A percentile compares a stretch with the other conserved stretches of the same genome.
Evolutionary conservation across 2,888 invertebrate genomes (phyloP).

Genomic region (Agrochola litura): DNA sequence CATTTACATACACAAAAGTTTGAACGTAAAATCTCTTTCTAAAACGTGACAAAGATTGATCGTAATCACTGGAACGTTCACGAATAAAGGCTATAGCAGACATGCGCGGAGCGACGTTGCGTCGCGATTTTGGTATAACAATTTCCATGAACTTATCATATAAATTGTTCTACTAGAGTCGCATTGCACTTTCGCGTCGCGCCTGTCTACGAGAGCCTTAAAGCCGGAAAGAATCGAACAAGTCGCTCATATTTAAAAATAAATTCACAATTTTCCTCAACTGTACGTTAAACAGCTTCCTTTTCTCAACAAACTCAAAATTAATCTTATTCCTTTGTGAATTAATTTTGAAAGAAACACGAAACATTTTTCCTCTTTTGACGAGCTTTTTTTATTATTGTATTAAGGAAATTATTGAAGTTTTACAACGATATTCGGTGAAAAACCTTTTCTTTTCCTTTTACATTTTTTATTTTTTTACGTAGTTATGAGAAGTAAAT

Average conservation of each 20-base stretch:
- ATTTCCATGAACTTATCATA: neutral
- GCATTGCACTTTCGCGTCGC: neutral
- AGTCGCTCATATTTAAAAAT: conserved; percentile 54
- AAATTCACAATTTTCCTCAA: conserved; percentile 45
- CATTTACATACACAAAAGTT: conserved; percentile 27
- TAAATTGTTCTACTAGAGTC: neutral
- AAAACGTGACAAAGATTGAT: conserved; percentile 53
- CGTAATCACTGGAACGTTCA: conserved; percentile 15
- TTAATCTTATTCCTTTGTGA: conserved; percentile 52
- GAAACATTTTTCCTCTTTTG: conserved; percentile 35
- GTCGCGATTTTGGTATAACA: neutral
- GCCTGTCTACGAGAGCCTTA: neutral
- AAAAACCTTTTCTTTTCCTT: neutral
- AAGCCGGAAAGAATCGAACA: conserved; percentile 30
- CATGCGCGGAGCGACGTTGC: neutral
- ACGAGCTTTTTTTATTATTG: conserved; percentile 15
- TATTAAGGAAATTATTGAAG: conserved; percentile 12
- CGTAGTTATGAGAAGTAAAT: neutral
- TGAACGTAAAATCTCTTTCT: conserved; percentile 36
- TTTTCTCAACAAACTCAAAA: conserved; percentile 42
- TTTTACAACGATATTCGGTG: neutral
- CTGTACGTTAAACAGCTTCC: conserved; percentile 37
- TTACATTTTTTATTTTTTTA: neutral
- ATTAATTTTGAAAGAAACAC: conserved; percentile 38
- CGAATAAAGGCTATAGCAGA: neutral